Conservation (phyloP, 2,113 vertebrate species). For the Chionis minor region DNA sequence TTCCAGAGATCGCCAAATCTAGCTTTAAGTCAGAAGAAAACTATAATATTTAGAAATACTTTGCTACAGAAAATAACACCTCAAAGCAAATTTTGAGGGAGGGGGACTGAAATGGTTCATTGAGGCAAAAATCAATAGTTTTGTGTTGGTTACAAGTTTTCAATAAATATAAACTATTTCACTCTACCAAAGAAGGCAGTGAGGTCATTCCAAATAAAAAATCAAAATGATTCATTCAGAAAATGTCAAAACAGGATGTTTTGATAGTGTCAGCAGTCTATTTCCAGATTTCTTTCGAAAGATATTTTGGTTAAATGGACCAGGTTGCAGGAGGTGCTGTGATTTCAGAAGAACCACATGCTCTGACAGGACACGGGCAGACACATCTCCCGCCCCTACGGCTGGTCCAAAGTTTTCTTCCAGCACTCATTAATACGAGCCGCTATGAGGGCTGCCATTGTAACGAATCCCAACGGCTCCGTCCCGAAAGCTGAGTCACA, state of each 20-base stretch:
- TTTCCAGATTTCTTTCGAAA: constrained; percentile 41
- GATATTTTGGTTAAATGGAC: background rate
- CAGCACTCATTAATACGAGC: accelerated
- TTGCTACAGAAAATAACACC: background rate
- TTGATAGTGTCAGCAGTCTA: background rate
- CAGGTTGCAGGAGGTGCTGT: constrained; percentile 29
- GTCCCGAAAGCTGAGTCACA: background rate
- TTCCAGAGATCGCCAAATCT: background rate
- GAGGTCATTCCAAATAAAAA: constrained; percentile 9
- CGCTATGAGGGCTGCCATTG: accelerated
- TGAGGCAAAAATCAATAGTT: background rate
- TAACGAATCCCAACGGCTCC: accelerated
- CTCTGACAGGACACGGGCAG: background rate
- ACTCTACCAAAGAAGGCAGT: background rate
- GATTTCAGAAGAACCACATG: background rate
- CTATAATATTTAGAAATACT: background rate
- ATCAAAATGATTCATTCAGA: constrained; percentile 59
- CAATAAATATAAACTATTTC: background rate
- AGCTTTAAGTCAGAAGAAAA: background rate
- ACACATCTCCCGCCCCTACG: background rate
- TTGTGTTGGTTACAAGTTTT: background rate
- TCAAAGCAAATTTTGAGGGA: background rate
- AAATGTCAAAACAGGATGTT: constrained; percentile 67
- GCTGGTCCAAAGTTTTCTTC: background rate
- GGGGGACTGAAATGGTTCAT: background rate